Base-by-base conservation (phyloP, 2,888 invertebrate genomes). In the Pollenia angustigena region DNA sequence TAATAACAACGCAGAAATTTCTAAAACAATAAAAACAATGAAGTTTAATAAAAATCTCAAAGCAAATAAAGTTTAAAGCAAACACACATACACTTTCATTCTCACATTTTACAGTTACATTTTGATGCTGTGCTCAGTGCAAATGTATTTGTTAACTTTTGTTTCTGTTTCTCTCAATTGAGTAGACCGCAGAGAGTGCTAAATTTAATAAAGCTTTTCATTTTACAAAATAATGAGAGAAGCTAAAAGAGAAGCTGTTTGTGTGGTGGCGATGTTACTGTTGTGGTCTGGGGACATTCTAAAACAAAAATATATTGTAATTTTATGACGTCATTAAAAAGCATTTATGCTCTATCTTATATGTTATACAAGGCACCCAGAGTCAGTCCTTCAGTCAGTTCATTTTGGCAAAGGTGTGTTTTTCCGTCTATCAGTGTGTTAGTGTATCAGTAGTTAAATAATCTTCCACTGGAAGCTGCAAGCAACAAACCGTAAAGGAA, bases 11-110 rank as follows among this genome's bases (percentile, higher is more conserved):
- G 12, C n/a, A 18, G 42, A 54, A 54, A 40, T 32, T 32, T 40
- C 16, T 69, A 16, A 11, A 40, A 52, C 40, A 48, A 66, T 66
- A 68, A 68, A 68, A 32, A 56, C 12, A 52, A n/a, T 72, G 18
- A 50, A 74, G 74, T 74, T 74, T 32, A 50, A 74, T 60, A 60
- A 40, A 75, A 69, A 48, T 80, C 60, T 56, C 42, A 81, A 76
- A 71, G 81, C 72, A 85, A 71, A 89, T 88, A 88, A 85, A 89
- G 87, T 81, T 89, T 85, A 85, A 88, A 88, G 88, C 50, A 68
- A 68, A 75, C 56, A 52, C 46, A 68, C 54, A 84, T 10, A 69
- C 54, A 14, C 9, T 18, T 18, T 18, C 18, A 58, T 11, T 40
- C 46, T 7, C n/a, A 40, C 58, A 46, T 50, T 71, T 52, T 9